A percentile compares a stretch with the other conserved stretches of the same genome.
These are phyloP conservation scores for Paracentrotus lividus DNA, from an alignment of 53 echinoderm and acorn worm species.

Conservation along the genomic window DNA sequence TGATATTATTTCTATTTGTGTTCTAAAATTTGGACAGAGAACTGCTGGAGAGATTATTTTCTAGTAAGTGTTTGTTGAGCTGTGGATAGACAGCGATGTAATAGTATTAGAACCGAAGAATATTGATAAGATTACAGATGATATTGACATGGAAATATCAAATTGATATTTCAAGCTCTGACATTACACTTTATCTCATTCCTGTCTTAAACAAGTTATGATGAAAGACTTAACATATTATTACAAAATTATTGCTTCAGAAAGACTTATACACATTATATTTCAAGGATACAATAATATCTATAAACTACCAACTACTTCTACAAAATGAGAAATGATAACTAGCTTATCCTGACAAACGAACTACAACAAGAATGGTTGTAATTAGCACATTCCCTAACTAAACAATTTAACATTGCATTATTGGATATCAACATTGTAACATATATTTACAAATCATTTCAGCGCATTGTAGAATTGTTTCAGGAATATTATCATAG, in stretches of 20 bases:
- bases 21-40: no score
- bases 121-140: no score
- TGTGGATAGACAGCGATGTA: background rate
- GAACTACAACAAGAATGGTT: background rate
- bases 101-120: no score
- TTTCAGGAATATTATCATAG: background rate
- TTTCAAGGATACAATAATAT: background rate
- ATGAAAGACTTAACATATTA: slow-evolving; percentile 35
- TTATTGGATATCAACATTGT: background rate
- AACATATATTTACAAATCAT: background rate
- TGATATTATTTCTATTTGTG: no score
- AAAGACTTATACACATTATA: background rate
- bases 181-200: no score
- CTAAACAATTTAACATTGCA: background rate
- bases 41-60: no score
- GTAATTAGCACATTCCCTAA: background rate
- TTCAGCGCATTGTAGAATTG: slow-evolving; percentile 1
- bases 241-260: background rate
- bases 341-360: background rate
- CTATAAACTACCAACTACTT: background rate
- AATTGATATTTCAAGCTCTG: no score
- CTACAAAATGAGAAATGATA: background rate
- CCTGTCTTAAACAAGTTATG: background rate
- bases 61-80: background rate
- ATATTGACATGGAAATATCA: no score